phyloP scores from a whole-genome alignment of 2,888 invertebrate genomes.

The Hypomecis punctinalis region DNA sequence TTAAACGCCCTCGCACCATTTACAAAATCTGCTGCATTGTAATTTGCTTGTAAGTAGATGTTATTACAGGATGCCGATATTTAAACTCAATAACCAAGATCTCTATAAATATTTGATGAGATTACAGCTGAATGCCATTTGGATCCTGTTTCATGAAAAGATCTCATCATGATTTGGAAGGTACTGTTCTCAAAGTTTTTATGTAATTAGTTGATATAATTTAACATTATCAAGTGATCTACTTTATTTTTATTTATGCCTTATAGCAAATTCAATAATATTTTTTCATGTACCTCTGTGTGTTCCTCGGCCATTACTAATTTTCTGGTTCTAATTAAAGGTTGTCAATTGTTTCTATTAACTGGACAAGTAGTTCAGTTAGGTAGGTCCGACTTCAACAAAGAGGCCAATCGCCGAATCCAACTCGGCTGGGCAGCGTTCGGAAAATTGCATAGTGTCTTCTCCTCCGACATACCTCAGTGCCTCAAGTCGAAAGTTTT shows the following conservation, averaged over 20 bases:
- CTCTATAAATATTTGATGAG: slow-evolving; percentile 59
- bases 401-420: too few relatives aligned
- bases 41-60: slow-evolving; percentile 3
- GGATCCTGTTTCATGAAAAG: slow-evolving; percentile 48
- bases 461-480: too few relatives aligned
- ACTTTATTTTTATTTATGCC: neutral
- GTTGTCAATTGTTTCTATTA: neutral
- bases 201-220: neutral
- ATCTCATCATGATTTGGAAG: slow-evolving; percentile 68
- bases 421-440: too few relatives aligned
- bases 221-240: neutral
- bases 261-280: neutral
- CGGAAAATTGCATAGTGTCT: too few relatives aligned
- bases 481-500: too few relatives aligned
- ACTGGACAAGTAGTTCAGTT: too few relatives aligned
- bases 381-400: too few relatives aligned
- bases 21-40: slow-evolving; percentile 16
- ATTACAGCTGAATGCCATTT: slow-evolving; percentile 51
- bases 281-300: neutral
- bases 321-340: slow-evolving; percentile 6
- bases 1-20: slow-evolving; percentile 5
- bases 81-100: slow-evolving; percentile 9
- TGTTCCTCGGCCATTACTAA: neutral
- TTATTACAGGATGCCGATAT: slow-evolving; percentile 26
- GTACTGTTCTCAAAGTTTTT: slow-evolving; percentile 47